These are phyloP conservation scores for Pristionchus arcanus DNA, from an alignment of 2,888 invertebrate species.

Conservation along the genomic window DNA sequence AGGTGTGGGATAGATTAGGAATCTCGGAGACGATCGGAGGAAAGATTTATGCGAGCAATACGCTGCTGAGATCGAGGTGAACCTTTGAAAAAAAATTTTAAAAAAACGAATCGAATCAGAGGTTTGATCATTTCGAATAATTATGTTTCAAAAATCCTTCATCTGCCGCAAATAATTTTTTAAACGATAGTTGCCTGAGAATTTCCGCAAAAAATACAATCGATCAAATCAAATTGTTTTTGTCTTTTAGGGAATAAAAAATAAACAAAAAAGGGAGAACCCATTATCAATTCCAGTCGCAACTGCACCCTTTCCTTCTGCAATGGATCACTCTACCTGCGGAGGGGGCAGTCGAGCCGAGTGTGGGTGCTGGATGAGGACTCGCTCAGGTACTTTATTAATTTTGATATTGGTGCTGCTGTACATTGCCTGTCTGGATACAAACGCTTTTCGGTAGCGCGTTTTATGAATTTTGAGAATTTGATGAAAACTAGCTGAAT, in stretches of 20 bases:
- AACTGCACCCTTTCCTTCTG: conserved; percentile 74
- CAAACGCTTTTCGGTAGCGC: no score
- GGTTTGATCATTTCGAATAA: no score
- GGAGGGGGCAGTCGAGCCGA: conserved; percentile 74
- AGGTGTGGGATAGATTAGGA: no score
- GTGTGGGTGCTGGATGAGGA: conserved; percentile 77
- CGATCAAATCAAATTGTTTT: not conserved
- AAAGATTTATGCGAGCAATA: conserved; percentile 86
- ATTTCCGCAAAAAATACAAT: not conserved
- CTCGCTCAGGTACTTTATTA: conserved; percentile 60
- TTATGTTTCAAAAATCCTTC: no score
- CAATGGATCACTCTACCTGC: conserved; percentile 75
- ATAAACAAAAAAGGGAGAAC: not conserved
- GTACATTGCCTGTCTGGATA: no score
- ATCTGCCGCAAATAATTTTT: no score
- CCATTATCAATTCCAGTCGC: conserved; percentile 61
- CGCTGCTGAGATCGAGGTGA: conserved; percentile 85
- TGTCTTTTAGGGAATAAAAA: not conserved
- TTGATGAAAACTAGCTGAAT: not conserved
- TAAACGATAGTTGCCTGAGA: no score
- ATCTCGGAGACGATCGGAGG: not conserved
- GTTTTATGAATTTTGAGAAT: no score
- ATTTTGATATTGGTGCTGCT: no score
- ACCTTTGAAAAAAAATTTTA: not conserved
- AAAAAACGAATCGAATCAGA: no score